phyloP scores from a whole-genome alignment of 2,888 invertebrate species.

The Drosophila pseudotalamancana region DNA sequence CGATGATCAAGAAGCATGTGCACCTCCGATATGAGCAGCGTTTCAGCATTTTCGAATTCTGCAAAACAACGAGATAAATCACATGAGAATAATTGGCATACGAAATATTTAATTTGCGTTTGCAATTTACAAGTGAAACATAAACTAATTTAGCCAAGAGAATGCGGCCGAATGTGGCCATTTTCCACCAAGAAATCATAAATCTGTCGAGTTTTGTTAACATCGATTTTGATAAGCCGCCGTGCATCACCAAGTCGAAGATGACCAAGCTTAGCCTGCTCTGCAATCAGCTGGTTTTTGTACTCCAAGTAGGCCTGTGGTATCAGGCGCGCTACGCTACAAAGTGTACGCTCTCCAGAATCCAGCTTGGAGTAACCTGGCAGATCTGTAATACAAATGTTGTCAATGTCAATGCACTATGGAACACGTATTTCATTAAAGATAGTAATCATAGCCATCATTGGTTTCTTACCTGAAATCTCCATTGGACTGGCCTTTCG shows the following conservation, averaged over 20 bases:
- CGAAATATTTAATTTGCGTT: slow-evolving; percentile 3
- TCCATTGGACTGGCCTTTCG: slow-evolving; percentile 83
- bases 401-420: neutral
- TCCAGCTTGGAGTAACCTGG: slow-evolving; percentile 91
- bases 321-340: slow-evolving; percentile 90
- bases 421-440: too few species aligned
- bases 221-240: slow-evolving; percentile 94
- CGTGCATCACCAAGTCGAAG: slow-evolving; percentile 93
- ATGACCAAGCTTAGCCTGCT: slow-evolving; percentile 90
- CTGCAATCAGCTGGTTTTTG: slow-evolving; percentile 89
- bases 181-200: slow-evolving; percentile 91
- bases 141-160: slow-evolving; percentile 27
- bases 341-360: slow-evolving; percentile 90
- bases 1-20: slow-evolving; percentile 98
- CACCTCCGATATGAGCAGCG: slow-evolving; percentile 97
- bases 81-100: neutral
- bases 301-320: slow-evolving; percentile 92
- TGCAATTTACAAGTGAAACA: slow-evolving; percentile 67
- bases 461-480: slow-evolving; percentile 66
- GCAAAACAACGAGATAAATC: slow-evolving; percentile 21
- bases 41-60: slow-evolving; percentile 99
- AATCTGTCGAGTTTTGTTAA: slow-evolving; percentile 95
- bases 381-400: slow-evolving; percentile 86
- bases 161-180: slow-evolving; percentile 86
- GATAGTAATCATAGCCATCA: too few species aligned